Conservation (phyloP, 2,113 vertebrate genomes). For the Symphodus melops region DNA sequence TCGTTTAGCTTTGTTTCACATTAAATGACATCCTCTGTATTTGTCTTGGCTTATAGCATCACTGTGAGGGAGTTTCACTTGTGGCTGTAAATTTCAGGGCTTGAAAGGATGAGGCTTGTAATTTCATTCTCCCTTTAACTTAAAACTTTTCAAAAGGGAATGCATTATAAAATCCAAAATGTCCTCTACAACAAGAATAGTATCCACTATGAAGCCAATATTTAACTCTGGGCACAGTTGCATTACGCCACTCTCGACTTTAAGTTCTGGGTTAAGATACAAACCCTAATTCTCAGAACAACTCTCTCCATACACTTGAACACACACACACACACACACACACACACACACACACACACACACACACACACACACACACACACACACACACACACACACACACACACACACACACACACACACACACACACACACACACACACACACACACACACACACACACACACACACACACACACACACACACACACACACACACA, state of each 20-base stretch:
- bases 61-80: slow-evolving; percentile 39
- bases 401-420: slow-evolving; percentile 11
- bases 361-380: slow-evolving; percentile 13
- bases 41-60: slow-evolving; percentile 38
- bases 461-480: slow-evolving; percentile 9
- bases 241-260: background rate
- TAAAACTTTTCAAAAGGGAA: slow-evolving; percentile 28
- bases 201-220: background rate
- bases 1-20: slow-evolving; percentile 75
- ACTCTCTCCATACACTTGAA: background rate
- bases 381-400: slow-evolving; percentile 1
- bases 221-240: slow-evolving; percentile 12
- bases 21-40: slow-evolving; percentile 71
- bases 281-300: background rate
- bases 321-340: slow-evolving; percentile 6
- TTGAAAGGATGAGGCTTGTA: slow-evolving; percentile 21
- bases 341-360: slow-evolving; percentile 10
- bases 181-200: background rate
- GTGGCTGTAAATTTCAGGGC: slow-evolving; percentile 1
- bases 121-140: slow-evolving; percentile 30
- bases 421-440: slow-evolving; percentile 1
- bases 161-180: slow-evolving; percentile 23
- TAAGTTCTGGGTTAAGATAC: slow-evolving; percentile 6
- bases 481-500: slow-evolving; percentile 10
- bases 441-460: slow-evolving; percentile 12